A percentile compares a stretch with the other conserved stretches of the same genome.
Evolutionary conservation across 2,797 vertebrate genomes (phyloP).

Genomic region (Pelobates cultripes): DNA sequence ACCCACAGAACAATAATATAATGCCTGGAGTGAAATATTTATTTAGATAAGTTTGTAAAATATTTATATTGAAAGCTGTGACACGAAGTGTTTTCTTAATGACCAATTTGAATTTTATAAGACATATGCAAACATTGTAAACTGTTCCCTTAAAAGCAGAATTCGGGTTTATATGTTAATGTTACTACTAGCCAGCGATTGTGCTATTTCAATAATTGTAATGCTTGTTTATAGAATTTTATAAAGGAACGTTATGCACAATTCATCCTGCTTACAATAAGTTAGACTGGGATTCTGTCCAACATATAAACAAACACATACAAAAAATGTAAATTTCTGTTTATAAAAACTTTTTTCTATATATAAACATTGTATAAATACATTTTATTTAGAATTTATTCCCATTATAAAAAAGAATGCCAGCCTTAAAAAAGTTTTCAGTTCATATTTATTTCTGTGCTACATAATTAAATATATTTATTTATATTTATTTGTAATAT

Average conservation of each 20-base stretch:
- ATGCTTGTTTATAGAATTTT: slow-evolving; percentile 17
- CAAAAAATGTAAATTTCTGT: not conserved
- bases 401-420: too few relatives aligned
- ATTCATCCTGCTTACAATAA: not conserved
- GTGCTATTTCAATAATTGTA: slow-evolving; percentile 4
- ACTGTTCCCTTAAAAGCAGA: not conserved
- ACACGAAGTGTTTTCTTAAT: slow-evolving; percentile 8
- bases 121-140: not conserved
- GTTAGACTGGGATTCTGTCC: slow-evolving; percentile 6
- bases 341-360: too few relatives aligned
- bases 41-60: not conserved
- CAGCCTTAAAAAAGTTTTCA: too few relatives aligned
- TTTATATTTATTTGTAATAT: too few relatives aligned
- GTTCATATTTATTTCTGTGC: too few relatives aligned
- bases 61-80: not conserved
- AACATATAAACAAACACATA: slow-evolving; percentile 1
- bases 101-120: slow-evolving; percentile 4
- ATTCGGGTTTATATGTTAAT: slow-evolving; percentile 11
- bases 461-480: too few relatives aligned
- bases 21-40: not conserved
- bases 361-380: too few relatives aligned
- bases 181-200: not conserved
- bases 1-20: not conserved
- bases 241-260: slow-evolving; percentile 18
- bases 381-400: too few relatives aligned